Percentiles rank a stretch among this genome's conserved stretches.
Evolutionary conservation across 2,888 invertebrate species (phyloP).

Genomic region (Dermolepida albohirtum): DNA sequence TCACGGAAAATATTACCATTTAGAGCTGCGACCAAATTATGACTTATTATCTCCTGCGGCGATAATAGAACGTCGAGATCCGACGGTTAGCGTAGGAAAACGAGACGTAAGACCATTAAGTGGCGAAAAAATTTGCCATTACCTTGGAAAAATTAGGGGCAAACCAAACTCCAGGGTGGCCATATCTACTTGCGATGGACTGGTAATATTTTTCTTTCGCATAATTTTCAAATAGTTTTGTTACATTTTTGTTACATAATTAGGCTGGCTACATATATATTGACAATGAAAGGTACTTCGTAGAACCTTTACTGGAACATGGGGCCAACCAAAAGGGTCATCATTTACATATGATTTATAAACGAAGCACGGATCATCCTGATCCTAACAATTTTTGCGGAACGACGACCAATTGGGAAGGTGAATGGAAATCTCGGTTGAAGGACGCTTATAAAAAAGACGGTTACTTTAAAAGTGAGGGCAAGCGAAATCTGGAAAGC

Average conservation of each 20-base stretch:
- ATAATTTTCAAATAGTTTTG: neutral
- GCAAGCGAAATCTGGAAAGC: conserved; percentile 57
- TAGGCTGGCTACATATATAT: conserved; percentile 70
- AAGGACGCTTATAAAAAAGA: conserved; percentile 44
- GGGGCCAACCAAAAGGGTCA: conserved; percentile 65
- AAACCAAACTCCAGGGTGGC: conserved; percentile 65
- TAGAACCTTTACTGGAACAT: conserved; percentile 70
- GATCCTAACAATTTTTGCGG: conserved; percentile 50
- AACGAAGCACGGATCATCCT: conserved; percentile 50
- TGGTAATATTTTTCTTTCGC: conserved; percentile 54
- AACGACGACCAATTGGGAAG: conserved; percentile 59
- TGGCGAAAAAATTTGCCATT: conserved; percentile 65
- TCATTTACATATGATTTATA: conserved; percentile 71
- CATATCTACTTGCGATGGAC: conserved; percentile 67
- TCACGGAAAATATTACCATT: conserved; percentile 56
- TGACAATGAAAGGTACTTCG: conserved; percentile 68
- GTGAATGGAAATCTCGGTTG: conserved; percentile 61
- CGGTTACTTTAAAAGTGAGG: conserved; percentile 48
- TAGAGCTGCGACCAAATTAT: conserved; percentile 68
- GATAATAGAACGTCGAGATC: conserved; percentile 58
- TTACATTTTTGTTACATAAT: conserved; percentile 41
- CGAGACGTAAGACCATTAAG: conserved; percentile 54
- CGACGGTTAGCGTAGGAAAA: conserved; percentile 55
- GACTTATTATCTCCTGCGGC: conserved; percentile 66
- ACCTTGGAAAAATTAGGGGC: conserved; percentile 66